Conservation (phyloP, 2,888 invertebrate genomes). For the Caenorhabditis virilis region DNA sequence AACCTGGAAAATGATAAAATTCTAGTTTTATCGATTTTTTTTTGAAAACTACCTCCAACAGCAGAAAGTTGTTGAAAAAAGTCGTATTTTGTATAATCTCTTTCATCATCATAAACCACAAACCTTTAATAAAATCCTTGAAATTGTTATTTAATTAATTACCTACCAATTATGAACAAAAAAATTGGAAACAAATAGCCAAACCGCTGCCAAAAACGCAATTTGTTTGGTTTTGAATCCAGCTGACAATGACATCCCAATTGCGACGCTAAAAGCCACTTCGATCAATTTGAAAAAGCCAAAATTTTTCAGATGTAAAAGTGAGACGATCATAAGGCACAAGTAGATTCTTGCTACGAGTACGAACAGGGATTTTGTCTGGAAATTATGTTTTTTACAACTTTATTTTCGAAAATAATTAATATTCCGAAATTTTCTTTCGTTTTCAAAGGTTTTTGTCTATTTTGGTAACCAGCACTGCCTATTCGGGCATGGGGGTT, state of each 20-base stretch:
- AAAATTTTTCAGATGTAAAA: no score
- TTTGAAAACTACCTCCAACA: conserved; percentile 90
- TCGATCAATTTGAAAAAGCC: no score
- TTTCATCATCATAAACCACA: no score
- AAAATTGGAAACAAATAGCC: conserved; percentile 84
- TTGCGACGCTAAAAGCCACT: background rate
- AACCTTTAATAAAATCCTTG: no score
- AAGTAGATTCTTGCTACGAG: conserved; percentile 1
- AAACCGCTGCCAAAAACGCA: conserved; percentile 86
- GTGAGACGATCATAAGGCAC: background rate
- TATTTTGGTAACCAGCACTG: no score
- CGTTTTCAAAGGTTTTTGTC: no score
- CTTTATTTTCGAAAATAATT: background rate
- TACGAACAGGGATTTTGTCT: background rate
- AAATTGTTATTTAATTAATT: no score
- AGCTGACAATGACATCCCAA: conserved; percentile 79
- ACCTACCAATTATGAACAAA: conserved; percentile 93
- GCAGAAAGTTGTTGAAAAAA: conserved; percentile 95
- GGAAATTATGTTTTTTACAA: background rate
- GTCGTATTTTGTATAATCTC: conserved; percentile 99
- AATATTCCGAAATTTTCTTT: background rate
- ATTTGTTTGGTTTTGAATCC: conserved; percentile 96
- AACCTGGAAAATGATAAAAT: conserved; percentile 59
- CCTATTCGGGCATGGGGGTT: no score
- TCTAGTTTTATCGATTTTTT: background rate